These are phyloP conservation scores for Anguilla anguilla DNA, from an alignment of 2,797 vertebrate species.

Conservation along the genomic window DNA sequence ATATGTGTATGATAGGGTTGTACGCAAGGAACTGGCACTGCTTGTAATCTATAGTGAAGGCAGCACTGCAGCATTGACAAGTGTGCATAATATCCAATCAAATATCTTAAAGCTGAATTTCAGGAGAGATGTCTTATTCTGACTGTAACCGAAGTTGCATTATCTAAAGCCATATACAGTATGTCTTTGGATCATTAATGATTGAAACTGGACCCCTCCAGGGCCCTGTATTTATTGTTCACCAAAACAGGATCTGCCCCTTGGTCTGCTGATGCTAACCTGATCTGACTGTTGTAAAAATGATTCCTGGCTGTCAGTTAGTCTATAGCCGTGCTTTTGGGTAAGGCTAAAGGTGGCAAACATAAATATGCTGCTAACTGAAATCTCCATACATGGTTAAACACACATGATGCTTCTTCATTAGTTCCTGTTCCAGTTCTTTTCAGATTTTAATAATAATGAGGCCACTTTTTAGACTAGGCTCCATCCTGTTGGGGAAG, in stretches of 20 bases:
- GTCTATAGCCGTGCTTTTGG: background rate
- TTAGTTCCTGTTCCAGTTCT: too few relatives aligned
- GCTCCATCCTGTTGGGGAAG: too few relatives aligned
- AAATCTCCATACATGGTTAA: background rate
- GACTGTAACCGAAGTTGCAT: background rate
- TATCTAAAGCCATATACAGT: background rate
- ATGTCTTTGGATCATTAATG: background rate
- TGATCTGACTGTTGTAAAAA: background rate
- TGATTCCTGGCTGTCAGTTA: background rate
- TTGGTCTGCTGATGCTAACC: background rate
- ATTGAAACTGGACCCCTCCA: background rate
- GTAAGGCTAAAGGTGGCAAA: too few relatives aligned
- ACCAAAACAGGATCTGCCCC: constrained; percentile 13
- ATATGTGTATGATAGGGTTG: too few relatives aligned
- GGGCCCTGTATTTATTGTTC: background rate
- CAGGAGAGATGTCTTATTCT: background rate
- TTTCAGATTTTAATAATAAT: background rate
- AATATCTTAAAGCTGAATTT: background rate
- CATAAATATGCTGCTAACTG: too few relatives aligned
- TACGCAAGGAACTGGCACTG: too few relatives aligned
- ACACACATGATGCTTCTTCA: background rate
- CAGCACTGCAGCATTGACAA: too few relatives aligned
- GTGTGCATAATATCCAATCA: too few relatives aligned
- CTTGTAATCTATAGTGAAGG: too few relatives aligned
- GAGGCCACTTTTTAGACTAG: background rate